Conservation (phyloP, 1,140 invertebrate species). For the Pectinophora gossypiella region DNA sequence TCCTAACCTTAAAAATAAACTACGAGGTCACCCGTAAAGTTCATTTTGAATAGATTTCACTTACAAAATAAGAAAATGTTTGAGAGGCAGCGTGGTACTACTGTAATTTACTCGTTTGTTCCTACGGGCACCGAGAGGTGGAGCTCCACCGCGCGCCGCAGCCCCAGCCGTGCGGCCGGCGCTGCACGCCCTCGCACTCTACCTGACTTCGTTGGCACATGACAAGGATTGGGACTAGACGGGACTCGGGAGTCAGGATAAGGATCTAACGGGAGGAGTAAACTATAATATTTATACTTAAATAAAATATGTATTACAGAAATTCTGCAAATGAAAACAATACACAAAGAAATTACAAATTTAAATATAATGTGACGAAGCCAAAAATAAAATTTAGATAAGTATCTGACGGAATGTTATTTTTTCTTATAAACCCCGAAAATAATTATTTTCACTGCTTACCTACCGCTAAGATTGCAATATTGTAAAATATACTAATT, state of each 20-base stretch:
- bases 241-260: constrained; percentile 55
- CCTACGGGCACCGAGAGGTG: constrained; percentile 20
- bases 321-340: too few species aligned
- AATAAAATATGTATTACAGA: neutral
- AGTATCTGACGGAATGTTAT: constrained; percentile 62
- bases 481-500: constrained; percentile 54
- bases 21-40: constrained; percentile 52
- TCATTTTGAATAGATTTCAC: constrained; percentile 44
- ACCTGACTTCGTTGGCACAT: constrained; percentile 63
- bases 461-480: constrained; percentile 45
- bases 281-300: too few species aligned
- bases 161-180: too few species aligned
- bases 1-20: constrained; percentile 67
- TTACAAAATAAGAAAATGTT: constrained; percentile 49
- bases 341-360: neutral
- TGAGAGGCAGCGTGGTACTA: constrained; percentile 20
- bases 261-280: constrained; percentile 42
- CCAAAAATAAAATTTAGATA: constrained; percentile 33
- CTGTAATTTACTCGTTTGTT: constrained; percentile 18
- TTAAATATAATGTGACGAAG: constrained; percentile 18
- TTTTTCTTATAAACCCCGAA: constrained; percentile 53
- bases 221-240: constrained; percentile 64
- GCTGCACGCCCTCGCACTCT: constrained; percentile 35
- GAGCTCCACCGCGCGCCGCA: constrained; percentile 14
- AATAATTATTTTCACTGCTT: constrained; percentile 41